Base-by-base conservation (phyloP, 2,797 vertebrate genomes). In the Cyclura pinguis region DNA sequence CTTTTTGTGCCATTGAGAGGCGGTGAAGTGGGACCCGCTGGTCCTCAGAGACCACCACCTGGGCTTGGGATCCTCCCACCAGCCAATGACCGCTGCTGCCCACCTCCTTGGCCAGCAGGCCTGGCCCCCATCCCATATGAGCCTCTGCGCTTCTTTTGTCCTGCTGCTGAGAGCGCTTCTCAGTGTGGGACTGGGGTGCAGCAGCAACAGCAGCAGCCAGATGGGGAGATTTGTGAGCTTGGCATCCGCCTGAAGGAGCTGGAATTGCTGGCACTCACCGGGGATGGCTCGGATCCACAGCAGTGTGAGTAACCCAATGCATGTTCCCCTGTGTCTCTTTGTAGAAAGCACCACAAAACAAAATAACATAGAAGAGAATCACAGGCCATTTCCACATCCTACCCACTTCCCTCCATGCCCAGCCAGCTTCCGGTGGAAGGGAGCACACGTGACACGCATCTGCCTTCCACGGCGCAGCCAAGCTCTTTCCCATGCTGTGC, bases 181-280 rank as follows among this genome's bases (percentile, higher is more conserved):
- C 91, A 85, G 38, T 14, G 73, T 14, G 67, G 55, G 73, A 42
- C 27, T 6, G 82, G 91, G 0, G 55, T n/a, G 2, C 82, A 89
- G 67, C 55, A 5, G 89, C 85, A 91, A 35, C 87, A 91, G 64
- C 42, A 47, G 42, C 96, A 89, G 74, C 94, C 96, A 1, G 94
- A 96, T 35, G 93, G 92, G 72, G 96, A 97, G 81, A 29, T 97
- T 76, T 97, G 96, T 90, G 97, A 97, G 93, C 93, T 97, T 89
- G 95, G 96, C 89, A 97, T 97, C 90, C 94, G 95, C 74, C 95
- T 97, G 7, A 97, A 97, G 95, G 97, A 97, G 93, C 94, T 97
- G 93, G 97, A 98, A 94, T 95, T 97, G 87, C 86, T 96, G 80
- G 95, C 93, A 20, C 96, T 97, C 87, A 81, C 97, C 67, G 97